Percentiles rank a stretch among this genome's conserved stretches.
These are phyloP conservation scores for Pseudanteris insignis DNA, from an alignment of 2,888 invertebrate species.

Conservation along the genomic window DNA sequence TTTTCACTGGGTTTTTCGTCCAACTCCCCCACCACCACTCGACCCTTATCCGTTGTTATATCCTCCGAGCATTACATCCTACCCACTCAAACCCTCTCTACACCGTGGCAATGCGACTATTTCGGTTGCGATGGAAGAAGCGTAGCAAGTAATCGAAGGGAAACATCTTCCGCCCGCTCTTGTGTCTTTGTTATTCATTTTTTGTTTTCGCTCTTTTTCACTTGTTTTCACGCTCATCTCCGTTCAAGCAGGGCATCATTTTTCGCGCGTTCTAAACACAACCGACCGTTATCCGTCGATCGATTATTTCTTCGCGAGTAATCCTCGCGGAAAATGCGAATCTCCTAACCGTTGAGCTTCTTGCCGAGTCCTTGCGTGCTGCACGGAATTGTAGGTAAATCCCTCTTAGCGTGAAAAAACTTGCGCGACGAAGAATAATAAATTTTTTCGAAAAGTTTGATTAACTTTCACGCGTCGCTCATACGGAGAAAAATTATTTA, in stretches of 20 bases:
- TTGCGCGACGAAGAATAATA: too few species aligned
- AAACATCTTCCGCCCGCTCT: slow-evolving; percentile 20
- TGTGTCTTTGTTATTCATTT: slow-evolving; percentile 7
- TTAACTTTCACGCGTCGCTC: too few species aligned
- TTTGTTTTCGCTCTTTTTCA: background rate
- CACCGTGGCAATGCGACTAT: too few species aligned
- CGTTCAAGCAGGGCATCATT: slow-evolving; percentile 3
- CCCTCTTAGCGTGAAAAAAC: too few species aligned
- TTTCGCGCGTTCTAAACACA: slow-evolving; percentile 10
- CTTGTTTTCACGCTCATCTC: background rate
- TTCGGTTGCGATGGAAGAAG: too few species aligned
- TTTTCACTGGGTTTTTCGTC: background rate
- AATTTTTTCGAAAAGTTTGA: too few species aligned
- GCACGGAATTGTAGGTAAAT: too few species aligned
- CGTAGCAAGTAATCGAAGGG: slow-evolving; percentile 36
- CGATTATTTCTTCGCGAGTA: slow-evolving; percentile 15
- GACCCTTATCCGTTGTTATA: too few species aligned
- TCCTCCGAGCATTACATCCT: too few species aligned
- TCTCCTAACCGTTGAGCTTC: slow-evolving; percentile 4
- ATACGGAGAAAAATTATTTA: too few species aligned
- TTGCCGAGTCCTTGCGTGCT: too few species aligned
- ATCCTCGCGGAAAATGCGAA: slow-evolving; percentile 15
- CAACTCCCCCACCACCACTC: background rate
- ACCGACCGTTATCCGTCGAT: slow-evolving; percentile 17
- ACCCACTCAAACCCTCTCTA: too few species aligned